Percentiles rank a stretch among this genome's conserved stretches.
phyloP scores from a whole-genome alignment of 2,113 vertebrate species.

The Poeciliopsis retropinna region DNA sequence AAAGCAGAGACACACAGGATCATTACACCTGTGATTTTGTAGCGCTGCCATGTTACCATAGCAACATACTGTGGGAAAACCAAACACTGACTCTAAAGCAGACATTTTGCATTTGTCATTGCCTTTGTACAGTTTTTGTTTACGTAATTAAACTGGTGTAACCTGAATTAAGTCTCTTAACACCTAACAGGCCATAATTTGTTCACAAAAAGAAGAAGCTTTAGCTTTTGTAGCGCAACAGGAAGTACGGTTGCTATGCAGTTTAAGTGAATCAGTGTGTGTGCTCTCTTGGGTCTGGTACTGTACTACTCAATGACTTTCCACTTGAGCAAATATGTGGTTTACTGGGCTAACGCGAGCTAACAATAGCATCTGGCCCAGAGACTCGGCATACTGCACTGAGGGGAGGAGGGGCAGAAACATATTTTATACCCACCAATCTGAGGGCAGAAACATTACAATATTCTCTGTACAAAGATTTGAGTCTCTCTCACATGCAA shows the following conservation, averaged over 20 bases:
- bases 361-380: conserved; percentile 49
- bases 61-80: too few species aligned
- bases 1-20: too few species aligned
- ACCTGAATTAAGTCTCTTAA: background rate
- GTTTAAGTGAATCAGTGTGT: background rate
- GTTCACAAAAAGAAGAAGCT: background rate
- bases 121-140: too few species aligned
- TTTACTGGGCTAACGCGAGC: conserved; percentile 54
- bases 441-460: too few species aligned
- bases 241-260: background rate
- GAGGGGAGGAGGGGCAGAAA: background rate
- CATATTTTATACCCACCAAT: too few species aligned
- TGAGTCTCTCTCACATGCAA: too few species aligned
- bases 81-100: too few species aligned
- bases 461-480: too few species aligned
- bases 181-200: background rate
- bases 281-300: background rate
- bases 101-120: too few species aligned
- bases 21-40: too few species aligned
- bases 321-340: conserved; percentile 61
- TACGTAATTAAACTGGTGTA: too few species aligned
- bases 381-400: conserved; percentile 23
- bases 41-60: too few species aligned
- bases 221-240: background rate
- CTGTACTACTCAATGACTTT: conserved; percentile 40